Base-by-base conservation (phyloP, 2,113 vertebrate species). In the Nibea albiflora region DNA sequence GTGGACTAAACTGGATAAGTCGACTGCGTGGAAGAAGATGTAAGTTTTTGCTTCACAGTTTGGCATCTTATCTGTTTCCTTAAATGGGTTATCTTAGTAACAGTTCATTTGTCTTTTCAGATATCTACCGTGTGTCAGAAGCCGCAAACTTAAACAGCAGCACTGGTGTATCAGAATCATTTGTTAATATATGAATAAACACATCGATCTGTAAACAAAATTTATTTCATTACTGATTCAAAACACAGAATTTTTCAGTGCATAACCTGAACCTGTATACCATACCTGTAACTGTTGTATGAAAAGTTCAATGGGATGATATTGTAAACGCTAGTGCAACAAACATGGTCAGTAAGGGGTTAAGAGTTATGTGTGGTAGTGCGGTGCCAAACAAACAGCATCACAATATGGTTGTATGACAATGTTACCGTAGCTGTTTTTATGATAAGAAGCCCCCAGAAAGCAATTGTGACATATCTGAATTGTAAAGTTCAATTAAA, bases 121-220 rank as follows among this genome's bases (percentile, higher is more conserved):
- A 91, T 75, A 4, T 89, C 11, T 92, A 93, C 47, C 72, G 44
- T 17, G 46, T 92, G 46, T 90, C 87, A 65, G 52, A 78, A 6
- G 49, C 71, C 0, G 10, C 44, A n/a, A 89, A 49, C 74, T 54
- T 64, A 11, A 84, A 39, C 35, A 39, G 5, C 72, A 82, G 24
- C 42, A 50, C 8, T 14, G 52, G 57, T 24, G 28, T 52, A 52
- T 22, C 76, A 0, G 87, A 88, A 69, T 80, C 85, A 3, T 90
- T 61, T 26, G 11, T 56, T 8, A 85, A 50, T 46, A 71, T 80
- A 16, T 90, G 42, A 85, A 58, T 76, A 16, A 72, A 5, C 1
- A 2, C 17, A 71, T 14, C 12, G 11, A 42, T 73, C 22, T 65
- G 53, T 42, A 15, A 9, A 49, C 2, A 5, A 8, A 8, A 20